Conservation (phyloP, 1,140 invertebrate genomes). For the Melipona quadrifasciata region DNA sequence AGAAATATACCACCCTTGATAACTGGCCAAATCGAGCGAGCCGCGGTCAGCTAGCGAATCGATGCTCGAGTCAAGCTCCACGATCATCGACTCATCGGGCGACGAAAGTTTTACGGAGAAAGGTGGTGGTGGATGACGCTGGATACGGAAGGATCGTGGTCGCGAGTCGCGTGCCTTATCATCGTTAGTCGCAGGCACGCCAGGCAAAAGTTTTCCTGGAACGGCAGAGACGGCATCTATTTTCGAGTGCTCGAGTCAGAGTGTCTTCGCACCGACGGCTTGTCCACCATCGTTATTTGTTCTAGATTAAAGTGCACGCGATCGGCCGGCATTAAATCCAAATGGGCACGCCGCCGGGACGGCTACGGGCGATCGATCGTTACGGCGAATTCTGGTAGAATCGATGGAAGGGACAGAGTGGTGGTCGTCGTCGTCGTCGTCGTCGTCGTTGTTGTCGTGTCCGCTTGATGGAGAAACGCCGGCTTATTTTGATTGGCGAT, state of each 20-base stretch:
- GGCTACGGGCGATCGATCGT: background rate
- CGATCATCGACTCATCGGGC: too few species aligned
- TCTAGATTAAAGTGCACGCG: background rate
- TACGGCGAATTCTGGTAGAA: background rate
- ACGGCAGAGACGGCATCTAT: constrained; percentile 33
- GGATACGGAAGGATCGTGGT: background rate
- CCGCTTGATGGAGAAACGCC: background rate
- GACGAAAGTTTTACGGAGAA: background rate
- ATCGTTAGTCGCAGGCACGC: constrained; percentile 6
- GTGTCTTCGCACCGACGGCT: background rate
- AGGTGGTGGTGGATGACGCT: constrained; percentile 19
- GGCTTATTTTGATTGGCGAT: constrained; percentile 40
- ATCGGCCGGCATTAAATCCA: background rate
- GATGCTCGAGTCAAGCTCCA: background rate
- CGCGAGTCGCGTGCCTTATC: constrained; percentile 16
- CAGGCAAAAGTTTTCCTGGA: constrained; percentile 27
- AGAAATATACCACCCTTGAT: constrained; percentile 1
- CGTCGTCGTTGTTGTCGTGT: too few species aligned
- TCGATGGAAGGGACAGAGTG: constrained; percentile 11
- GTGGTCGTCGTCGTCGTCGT: background rate
- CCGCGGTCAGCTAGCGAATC: background rate
- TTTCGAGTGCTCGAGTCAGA: constrained; percentile 49
- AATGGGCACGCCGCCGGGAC: background rate
- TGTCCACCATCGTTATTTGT: constrained; percentile 8
- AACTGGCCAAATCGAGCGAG: background rate